Evolutionary conservation across 2,113 vertebrate species (phyloP), one percentile per base, ranked within the genome.

Genomic region (Oryzias javanicus): DNA sequence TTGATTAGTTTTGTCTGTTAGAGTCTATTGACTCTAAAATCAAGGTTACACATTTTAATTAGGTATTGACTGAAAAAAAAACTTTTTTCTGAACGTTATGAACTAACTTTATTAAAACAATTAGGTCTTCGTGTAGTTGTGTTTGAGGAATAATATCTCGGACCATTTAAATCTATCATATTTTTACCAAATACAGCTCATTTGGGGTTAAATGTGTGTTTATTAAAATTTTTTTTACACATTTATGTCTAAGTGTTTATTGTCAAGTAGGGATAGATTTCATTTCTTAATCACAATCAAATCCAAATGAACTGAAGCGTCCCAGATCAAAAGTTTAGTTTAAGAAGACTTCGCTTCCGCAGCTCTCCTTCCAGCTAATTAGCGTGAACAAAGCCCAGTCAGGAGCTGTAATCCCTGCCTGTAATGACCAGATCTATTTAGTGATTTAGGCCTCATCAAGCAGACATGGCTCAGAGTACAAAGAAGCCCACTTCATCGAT

Each of bases 361-460:
- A 59, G 56, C 61, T 65, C 70, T 69, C 59, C 60, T 55, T 29
- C 58, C 45, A 16, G 52, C 70, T 80, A 73, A 79, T 86, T 77
- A 60, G 48, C 49, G 52, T 57, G 67, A 70, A 68, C 61, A 50
- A 65, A 56, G 48, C 63, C 27, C 27, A 20, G 18, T 48, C 51
- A 48, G 55, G 42, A 49, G 55, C 70, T 25, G 25, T 86, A 85
- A 85, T 81, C 72, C 70, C 54, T 17, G 2, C 42, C 72, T 5
- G 19, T 86, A 86, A 87, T 86, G 74, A 74, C 66, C 16, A 18
- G 68, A 78, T 87, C 79, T 65, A 82, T 82, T 76, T 64, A 69
- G 70, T 16, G 57, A 80, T 86, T 84, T 64, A 42, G 42, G 49
- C 53, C 52, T 74, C 55, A 25, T 74, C 65, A 55, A 66, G 67